Conservation (phyloP, 2,888 invertebrate genomes). For the Apoda limacodes region DNA sequence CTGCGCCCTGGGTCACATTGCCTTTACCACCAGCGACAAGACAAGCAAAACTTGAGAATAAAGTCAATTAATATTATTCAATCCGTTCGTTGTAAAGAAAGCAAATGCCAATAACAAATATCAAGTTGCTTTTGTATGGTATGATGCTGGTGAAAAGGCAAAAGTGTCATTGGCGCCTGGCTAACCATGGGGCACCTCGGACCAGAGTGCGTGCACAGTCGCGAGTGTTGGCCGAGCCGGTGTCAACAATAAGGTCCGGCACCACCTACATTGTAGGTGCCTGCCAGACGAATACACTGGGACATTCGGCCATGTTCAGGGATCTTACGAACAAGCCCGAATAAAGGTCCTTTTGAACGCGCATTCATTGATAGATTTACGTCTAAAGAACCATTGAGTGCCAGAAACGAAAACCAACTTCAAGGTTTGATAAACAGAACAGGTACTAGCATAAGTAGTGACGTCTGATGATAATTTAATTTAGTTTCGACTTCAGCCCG, state of each 20-base stretch:
- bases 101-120: too few relatives aligned
- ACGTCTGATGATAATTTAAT: constrained; percentile 2
- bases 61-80: too few relatives aligned
- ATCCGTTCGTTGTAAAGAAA: too few relatives aligned
- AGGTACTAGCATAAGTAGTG: too few relatives aligned
- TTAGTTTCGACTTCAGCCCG: constrained; percentile 9
- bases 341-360: constrained; percentile 37
- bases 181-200: constrained; percentile 39
- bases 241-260: constrained; percentile 33
- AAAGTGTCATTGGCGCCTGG: constrained; percentile 38
- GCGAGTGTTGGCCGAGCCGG: constrained; percentile 52
- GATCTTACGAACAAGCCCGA: constrained; percentile 40
- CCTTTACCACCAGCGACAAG: constrained; percentile 16
- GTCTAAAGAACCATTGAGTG: too few relatives aligned
- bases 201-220: constrained; percentile 66
- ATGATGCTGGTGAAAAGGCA: constrained; percentile 18
- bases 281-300: constrained; percentile 38
- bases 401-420: background rate
- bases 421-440: too few relatives aligned
- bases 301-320: constrained; percentile 43
- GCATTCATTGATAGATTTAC: constrained; percentile 19
- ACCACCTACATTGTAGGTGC: constrained; percentile 66
- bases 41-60: constrained; percentile 19
- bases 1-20: constrained; percentile 60
- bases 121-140: constrained; percentile 23